Base-by-base conservation (phyloP, 2,113 vertebrate species). In the Labeo catla region DNA sequence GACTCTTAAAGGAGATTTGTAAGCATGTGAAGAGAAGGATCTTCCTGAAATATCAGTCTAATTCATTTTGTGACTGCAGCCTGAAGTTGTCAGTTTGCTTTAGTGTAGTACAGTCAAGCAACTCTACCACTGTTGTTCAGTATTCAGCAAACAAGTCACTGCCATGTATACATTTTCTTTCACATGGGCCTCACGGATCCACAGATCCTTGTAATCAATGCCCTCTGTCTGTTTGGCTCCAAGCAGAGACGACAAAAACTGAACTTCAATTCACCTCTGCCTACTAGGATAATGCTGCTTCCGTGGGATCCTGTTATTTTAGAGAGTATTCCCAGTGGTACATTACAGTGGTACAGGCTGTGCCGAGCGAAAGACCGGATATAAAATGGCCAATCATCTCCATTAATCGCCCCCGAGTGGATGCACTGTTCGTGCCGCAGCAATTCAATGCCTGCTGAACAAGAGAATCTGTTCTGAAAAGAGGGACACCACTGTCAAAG, bases 361-460 rank as follows among this genome's bases (percentile, higher is more conserved):
- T 83, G 81, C 81, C 3, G 47, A 36, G 65, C 0, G 5, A 34
- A 70, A 83, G 81, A 83, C 47, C 47, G 3, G 81, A 70, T 68
- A 83, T 83, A 83, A 83, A 70, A 83, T 83, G 81, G 81, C 65
- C 81, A 83, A 83, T 83, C 63, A 70, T 83, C 81, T 83, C 63
- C 81, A 83, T 83, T 83, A 83, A 83, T 83, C 63, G 81, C 16
- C 81, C 81, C 81, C 19, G 16, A 54, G 81, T 83, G 81, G 19
- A 83, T 70, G 81, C 49, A 52, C 65, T 54, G 47, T 83, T 70
- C 65, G 47, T 83, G 81, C 81, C n/a, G 28, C 65, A 54, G 81
- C 81, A 83, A 70, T 83, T 83, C 80, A 81, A 50, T 81, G 59
- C 59, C 57, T 81, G 59, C 59, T 81, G 61, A 81, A 81, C 80